Percentiles rank a stretch among this genome's conserved stretches.
Conservation (phyloP, 1,140 invertebrate genomes). For the Catajapyx aquilonaris region DNA sequence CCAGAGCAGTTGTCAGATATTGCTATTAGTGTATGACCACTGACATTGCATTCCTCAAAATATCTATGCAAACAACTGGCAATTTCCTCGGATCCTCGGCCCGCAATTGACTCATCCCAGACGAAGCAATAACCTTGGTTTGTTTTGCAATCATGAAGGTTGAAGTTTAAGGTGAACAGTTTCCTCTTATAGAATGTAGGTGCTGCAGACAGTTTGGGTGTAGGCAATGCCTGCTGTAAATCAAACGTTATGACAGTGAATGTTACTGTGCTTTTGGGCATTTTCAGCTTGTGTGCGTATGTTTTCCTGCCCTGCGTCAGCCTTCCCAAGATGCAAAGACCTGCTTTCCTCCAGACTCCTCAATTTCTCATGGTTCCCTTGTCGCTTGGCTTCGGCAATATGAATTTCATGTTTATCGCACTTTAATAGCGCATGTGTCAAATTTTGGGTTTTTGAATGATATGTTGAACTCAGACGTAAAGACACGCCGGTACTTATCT, state of each 20-base stretch:
- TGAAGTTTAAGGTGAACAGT: conserved; percentile 4
- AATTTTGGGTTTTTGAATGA: not conserved
- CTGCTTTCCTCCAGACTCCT: no score
- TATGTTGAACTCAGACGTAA: not conserved
- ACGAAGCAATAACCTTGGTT: not conserved
- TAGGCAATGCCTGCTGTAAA: conserved; percentile 3
- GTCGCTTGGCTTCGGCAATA: conserved; percentile 1
- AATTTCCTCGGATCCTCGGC: conserved; percentile 5
- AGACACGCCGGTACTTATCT: no score
- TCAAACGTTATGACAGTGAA: not conserved
- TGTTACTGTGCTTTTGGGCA: not conserved
- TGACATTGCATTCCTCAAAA: conserved; percentile 4
- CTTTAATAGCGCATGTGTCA: no score
- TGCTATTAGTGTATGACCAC: conserved; percentile 1
- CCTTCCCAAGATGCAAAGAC: conserved; percentile 1
- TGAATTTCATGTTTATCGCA: not conserved
- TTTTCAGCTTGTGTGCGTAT: not conserved
- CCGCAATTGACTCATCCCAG: conserved; percentile 2
- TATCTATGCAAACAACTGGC: conserved; percentile 1
- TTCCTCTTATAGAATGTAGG: conserved; percentile 2
- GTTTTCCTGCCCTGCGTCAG: not conserved
- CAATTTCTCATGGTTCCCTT: not conserved
- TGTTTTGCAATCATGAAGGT: conserved; percentile 1
- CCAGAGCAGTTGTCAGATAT: conserved; percentile 3
- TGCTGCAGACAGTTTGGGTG: conserved; percentile 3